A percentile compares a stretch with the other conserved stretches of the same genome.
phyloP scores from a whole-genome alignment of 2,888 invertebrate genomes.

The Hydropsyche betteni region DNA sequence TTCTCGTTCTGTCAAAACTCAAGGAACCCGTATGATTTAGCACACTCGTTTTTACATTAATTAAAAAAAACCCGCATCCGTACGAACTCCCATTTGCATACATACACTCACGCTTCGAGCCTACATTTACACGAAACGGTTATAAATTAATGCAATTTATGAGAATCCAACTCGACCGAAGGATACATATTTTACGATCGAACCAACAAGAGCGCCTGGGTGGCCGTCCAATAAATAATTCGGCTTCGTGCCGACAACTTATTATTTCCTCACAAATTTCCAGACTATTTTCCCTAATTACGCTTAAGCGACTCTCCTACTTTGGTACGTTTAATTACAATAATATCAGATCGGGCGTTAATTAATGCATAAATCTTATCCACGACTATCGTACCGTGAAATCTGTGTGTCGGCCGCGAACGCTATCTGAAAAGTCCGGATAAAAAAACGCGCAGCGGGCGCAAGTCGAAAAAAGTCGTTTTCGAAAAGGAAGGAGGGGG shows the following conservation, averaged over 20 bases:
- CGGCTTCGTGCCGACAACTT: neutral
- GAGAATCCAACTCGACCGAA: too few species aligned
- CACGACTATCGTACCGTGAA: conserved; percentile 23
- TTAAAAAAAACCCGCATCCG: too few species aligned
- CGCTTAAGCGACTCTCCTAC: neutral
- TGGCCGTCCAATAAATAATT: neutral
- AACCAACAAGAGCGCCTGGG: conserved; percentile 4
- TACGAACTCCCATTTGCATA: too few species aligned
- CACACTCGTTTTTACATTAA: too few species aligned
- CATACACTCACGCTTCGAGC: too few species aligned
- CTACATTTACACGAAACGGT: too few species aligned
- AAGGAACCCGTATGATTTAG: too few species aligned
- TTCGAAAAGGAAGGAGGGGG: conserved; percentile 12
- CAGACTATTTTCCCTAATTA: neutral
- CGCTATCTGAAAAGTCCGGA: conserved; percentile 31
- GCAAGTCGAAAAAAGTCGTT: neutral
- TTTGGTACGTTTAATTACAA: neutral
- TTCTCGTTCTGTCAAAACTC: too few species aligned
- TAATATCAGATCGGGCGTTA: neutral
- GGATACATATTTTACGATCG: conserved; percentile 2
- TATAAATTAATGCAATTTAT: too few species aligned
- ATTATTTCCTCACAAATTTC: conserved; percentile 10
- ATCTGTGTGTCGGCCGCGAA: conserved; percentile 23
- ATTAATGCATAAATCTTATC: conserved; percentile 39
- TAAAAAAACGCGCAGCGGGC: neutral